Evolutionary conservation across 2,888 invertebrate genomes (phyloP).

Genomic region (Anticlea derivata): DNA sequence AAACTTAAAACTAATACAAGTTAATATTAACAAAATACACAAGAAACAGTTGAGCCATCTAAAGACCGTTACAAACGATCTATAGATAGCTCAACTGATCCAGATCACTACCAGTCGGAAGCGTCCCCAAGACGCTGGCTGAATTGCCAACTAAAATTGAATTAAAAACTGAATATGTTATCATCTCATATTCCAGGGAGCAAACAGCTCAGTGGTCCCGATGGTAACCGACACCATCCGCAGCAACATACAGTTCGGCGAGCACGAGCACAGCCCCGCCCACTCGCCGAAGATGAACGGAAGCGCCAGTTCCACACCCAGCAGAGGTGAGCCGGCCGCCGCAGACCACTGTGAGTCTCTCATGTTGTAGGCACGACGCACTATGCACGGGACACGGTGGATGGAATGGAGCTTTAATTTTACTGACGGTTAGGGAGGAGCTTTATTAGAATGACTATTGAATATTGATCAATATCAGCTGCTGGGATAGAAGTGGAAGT

Average conservation of each 20-base stretch:
- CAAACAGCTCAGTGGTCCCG: slow-evolving; percentile 74
- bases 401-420: slow-evolving; percentile 23
- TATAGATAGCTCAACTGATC: no score
- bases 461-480: no score
- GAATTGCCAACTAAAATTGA: no score
- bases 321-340: slow-evolving; percentile 79
- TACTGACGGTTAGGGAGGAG: neutral
- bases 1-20: no score
- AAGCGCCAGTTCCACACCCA: slow-evolving; percentile 71
- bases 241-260: slow-evolving; percentile 85
- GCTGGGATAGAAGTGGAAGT: no score
- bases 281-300: slow-evolving; percentile 71
- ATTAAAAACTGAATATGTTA: no score
- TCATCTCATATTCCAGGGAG: slow-evolving; percentile 69
- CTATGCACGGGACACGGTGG: slow-evolving; percentile 37
- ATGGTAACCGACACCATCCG: slow-evolving; percentile 85
- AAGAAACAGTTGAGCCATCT: no score
- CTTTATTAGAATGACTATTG: no score
- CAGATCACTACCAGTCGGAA: no score
- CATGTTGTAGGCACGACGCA: slow-evolving; percentile 71
- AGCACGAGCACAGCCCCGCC: slow-evolving; percentile 60
- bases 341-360: slow-evolving; percentile 77
- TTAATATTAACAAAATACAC: no score
- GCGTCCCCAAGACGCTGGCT: no score
- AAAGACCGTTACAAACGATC: no score